These are phyloP conservation scores for Rhyacophila evoluta DNA, from an alignment of 2,888 invertebrate species.

Conservation along the genomic window DNA sequence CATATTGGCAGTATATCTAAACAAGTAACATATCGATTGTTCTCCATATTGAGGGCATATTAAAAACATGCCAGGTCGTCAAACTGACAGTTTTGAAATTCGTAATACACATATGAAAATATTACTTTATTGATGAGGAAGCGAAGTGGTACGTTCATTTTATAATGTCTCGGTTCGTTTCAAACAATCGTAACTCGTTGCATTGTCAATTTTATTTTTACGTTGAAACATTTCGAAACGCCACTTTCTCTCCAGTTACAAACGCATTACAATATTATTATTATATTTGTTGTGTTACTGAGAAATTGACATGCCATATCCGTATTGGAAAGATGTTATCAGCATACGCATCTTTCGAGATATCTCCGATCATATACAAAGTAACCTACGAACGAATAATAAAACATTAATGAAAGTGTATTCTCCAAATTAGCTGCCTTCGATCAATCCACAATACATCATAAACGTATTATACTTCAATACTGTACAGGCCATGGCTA, in stretches of 20 bases:
- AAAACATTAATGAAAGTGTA: too few relatives aligned
- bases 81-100: neutral
- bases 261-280: neutral
- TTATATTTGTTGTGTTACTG: neutral
- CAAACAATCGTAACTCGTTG: conserved; percentile 14
- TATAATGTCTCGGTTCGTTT: neutral
- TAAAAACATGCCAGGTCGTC: neutral
- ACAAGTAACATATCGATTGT: neutral
- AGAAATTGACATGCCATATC: neutral
- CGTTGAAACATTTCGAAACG: conserved; percentile 4
- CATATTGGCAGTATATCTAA: too few relatives aligned
- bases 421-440: too few relatives aligned
- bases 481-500: too few relatives aligned
- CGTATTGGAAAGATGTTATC: neutral
- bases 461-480: too few relatives aligned
- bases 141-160: neutral
- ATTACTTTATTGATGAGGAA: neutral
- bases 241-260: neutral
- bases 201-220: conserved; percentile 10
- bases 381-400: too few relatives aligned
- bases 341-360: neutral
- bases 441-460: too few relatives aligned
- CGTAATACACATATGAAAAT: neutral
- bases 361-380: neutral
- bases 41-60: neutral